Evolutionary conservation across 1,140 invertebrate species (phyloP).

Genomic region (Acromyrmex echinatior): DNA sequence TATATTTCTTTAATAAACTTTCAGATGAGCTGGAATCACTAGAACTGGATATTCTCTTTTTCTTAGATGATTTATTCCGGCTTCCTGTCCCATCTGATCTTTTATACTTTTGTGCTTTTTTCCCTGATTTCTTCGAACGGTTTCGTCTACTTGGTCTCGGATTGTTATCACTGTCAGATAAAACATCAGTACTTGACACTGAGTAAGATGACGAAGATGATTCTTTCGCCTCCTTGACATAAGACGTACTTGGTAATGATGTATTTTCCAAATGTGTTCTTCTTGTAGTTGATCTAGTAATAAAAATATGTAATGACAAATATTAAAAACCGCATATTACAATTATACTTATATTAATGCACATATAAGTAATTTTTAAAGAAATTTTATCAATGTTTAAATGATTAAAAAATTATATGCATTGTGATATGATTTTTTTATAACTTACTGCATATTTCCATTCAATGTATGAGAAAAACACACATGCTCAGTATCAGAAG

Average conservation of each 20-base stretch:
- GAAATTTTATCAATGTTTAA: slow-evolving; percentile 1
- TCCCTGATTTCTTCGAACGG: slow-evolving; percentile 64
- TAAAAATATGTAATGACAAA: neutral
- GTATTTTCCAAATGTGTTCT: slow-evolving; percentile 2
- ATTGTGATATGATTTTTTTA: neutral
- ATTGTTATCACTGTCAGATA: slow-evolving; percentile 75
- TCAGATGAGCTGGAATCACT: slow-evolving; percentile 62
- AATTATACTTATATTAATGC: neutral
- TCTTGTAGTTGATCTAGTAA: slow-evolving; percentile 23
- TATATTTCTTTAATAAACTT: slow-evolving; percentile 5
- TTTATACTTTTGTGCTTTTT: slow-evolving; percentile 66
- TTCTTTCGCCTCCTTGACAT: slow-evolving; percentile 3
- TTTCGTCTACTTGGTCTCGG: slow-evolving; percentile 52
- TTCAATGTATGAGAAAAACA: slow-evolving; percentile 49
- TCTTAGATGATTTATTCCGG: slow-evolving; percentile 54
- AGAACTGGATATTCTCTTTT: slow-evolving; percentile 60
- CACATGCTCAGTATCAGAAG: slow-evolving; percentile 81
- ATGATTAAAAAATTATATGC: neutral
- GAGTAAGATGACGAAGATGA: slow-evolving; percentile 21
- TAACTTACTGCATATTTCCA: slow-evolving; percentile 64
- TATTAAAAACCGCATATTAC: neutral
- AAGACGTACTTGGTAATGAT: slow-evolving; percentile 66
- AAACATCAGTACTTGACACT: slow-evolving; percentile 48
- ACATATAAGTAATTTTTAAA: neutral
- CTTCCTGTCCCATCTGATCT: slow-evolving; percentile 49